A percentile compares a stretch with the other conserved stretches of the same genome.
These are phyloP conservation scores for Coturnix japonica DNA, from an alignment of 2,113 vertebrate species.

Conservation along the genomic window DNA sequence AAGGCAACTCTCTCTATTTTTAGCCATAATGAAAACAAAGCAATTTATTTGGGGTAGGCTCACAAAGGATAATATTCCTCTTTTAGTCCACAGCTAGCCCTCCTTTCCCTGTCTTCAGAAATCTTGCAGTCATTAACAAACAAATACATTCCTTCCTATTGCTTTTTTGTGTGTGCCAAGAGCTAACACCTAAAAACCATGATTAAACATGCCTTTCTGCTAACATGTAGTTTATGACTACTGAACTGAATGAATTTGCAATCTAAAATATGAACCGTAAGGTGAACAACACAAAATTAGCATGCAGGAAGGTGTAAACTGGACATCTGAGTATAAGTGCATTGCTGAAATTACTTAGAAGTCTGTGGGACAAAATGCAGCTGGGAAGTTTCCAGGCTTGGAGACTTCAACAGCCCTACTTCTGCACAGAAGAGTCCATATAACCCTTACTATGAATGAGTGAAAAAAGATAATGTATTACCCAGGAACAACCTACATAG, in stretches of 20 bases:
- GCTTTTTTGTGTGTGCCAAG: not conserved
- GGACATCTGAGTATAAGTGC: not conserved
- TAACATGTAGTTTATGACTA: not conserved
- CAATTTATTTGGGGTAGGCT: not conserved
- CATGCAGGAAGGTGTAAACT: not conserved
- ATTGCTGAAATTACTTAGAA: not conserved
- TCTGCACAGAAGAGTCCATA: not conserved
- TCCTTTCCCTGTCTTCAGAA: not conserved
- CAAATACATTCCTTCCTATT: not conserved
- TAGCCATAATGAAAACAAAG: not conserved
- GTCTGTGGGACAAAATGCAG: not conserved
- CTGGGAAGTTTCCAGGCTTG: not conserved
- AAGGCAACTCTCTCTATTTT: not conserved
- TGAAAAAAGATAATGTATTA: not conserved
- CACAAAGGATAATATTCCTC: not conserved
- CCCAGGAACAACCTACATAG: not conserved
- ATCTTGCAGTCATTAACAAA: not conserved
- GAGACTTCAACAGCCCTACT: not conserved
- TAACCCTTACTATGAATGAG: not conserved
- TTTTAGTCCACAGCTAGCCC: not conserved
- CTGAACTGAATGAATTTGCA: not conserved
- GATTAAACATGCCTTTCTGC: not conserved
- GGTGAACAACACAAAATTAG: not conserved
- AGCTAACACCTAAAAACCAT: not conserved
- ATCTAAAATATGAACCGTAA: not conserved